phyloP scores from a whole-genome alignment of 2,888 invertebrate species.

The Phorcus lineatus region DNA sequence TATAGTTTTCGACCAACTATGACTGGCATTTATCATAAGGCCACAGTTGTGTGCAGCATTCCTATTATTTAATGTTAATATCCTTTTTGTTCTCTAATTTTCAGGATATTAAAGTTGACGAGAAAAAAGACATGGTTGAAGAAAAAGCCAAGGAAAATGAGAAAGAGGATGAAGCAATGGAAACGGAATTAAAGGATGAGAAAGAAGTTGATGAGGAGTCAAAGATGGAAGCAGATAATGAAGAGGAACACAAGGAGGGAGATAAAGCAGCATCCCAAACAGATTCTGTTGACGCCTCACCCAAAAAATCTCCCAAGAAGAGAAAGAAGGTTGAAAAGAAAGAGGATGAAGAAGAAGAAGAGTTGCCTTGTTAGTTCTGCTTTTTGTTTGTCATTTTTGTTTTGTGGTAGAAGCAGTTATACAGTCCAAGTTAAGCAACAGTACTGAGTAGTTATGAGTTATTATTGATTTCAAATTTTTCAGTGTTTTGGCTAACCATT shows the following conservation, averaged over 20 bases:
- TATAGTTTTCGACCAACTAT: no score
- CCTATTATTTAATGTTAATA: no score
- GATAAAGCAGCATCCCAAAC: constrained; percentile 20
- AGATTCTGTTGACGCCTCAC: not conserved
- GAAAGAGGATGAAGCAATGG: constrained; percentile 43
- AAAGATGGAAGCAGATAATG: constrained; percentile 37
- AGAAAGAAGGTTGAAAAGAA: constrained; percentile 23
- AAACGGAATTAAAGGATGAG: constrained; percentile 37
- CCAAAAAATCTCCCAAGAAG: constrained; percentile 17
- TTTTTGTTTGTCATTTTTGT: no score
- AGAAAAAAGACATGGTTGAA: not conserved
- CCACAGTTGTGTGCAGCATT: no score
- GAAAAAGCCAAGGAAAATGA: constrained; percentile 29
- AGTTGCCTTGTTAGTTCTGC: constrained; percentile 49
- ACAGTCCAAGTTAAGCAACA: no score
- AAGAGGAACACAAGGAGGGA: constrained; percentile 31
- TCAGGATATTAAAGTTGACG: not conserved
- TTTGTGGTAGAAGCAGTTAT: not conserved
- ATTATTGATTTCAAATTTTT: no score
- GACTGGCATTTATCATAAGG: no score
- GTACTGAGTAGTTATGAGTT: no score
- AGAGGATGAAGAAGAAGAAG: constrained; percentile 38
- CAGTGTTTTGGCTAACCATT: no score
- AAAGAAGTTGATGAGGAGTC: constrained; percentile 40
- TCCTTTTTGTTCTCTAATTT: no score